Base-by-base conservation (phyloP, 2,797 vertebrate species). In the Iguana delicatissima region DNA sequence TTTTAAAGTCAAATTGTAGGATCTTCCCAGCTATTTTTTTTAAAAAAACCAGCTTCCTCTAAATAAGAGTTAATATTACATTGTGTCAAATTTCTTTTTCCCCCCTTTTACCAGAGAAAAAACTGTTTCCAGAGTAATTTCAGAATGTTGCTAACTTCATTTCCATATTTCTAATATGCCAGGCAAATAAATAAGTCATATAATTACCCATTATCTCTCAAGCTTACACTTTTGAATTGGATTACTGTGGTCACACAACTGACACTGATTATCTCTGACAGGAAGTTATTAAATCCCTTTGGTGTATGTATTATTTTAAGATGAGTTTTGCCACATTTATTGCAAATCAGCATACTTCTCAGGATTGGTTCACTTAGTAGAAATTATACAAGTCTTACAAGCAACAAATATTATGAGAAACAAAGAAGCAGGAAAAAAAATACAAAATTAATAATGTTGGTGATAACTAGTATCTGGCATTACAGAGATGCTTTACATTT, bases 191-290 rank as follows among this genome's bases (percentile, higher is more conserved):
- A 94, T 79, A 95, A 91, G 91, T 94, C 86, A 92, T 92, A 90
- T 72, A 52, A 72, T 92, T 88, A 81, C 82, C 95, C 93, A 96
- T 96, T 94, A 93, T 96, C 93, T 95, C 88, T 93, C 32, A 8
- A 84, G 64, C 46, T 95, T 95, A 88, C 81, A 91, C 85, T 93
- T 87, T 82, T 93, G 83, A 95, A 95, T 89, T 84, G 89, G 85
- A 94, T 94, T 95, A 94, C 77, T 80, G 42, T 92, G 92, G 89
- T 69, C 94, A 85, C 86, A 83, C 86, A 85, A 59, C 89, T 86
- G 91, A 94, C 91, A 92, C 80, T 95, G 95, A 94, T 95, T 93
- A 92, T 88, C 29, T 94, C 84, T 95, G 95, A 94, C 84, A 89
- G 91, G 59, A 91, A 93, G 88, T 89, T 94, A 93, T 93, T 94